Evolutionary conservation across 2,888 invertebrate species (phyloP).

Genomic region (Lamellibrachia columna): DNA sequence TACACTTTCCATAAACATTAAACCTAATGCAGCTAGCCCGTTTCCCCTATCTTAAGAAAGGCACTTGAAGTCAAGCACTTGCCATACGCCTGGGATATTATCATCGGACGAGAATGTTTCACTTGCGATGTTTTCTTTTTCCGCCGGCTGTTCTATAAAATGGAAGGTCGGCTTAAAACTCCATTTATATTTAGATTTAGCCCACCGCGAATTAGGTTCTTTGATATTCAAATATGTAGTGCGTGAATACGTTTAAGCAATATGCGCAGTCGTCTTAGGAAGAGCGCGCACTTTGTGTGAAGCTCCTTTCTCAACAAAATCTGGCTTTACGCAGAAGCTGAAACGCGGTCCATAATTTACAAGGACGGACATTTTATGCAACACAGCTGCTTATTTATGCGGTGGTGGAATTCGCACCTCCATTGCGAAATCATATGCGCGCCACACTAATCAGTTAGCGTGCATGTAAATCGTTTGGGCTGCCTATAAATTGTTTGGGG

Average conservation of each 20-base stretch:
- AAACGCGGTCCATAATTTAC: background rate
- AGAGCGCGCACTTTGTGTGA: too few species aligned
- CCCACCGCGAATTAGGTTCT: too few species aligned
- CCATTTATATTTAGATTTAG: too few species aligned
- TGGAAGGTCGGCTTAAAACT: too few species aligned
- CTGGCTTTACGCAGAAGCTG: background rate
- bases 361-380: background rate
- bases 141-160: background rate
- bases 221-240: too few species aligned
- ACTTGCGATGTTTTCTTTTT: background rate
- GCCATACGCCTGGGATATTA: background rate
- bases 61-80: slow-evolving; percentile 3
- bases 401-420: background rate
- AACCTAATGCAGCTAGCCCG: background rate
- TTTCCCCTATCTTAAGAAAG: slow-evolving; percentile 10
- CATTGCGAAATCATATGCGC: slow-evolving; percentile 5
- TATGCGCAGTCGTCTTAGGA: too few species aligned
- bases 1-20: background rate
- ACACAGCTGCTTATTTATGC: background rate
- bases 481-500: background rate
- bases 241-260: too few species aligned
- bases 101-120: background rate
- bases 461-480: background rate
- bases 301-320: background rate
- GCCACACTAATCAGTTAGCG: background rate